A percentile compares a stretch with the other conserved stretches of the same genome.
Evolutionary conservation across 2,113 vertebrate genomes (phyloP).

Genomic region (Mystacornis crossleyi): DNA sequence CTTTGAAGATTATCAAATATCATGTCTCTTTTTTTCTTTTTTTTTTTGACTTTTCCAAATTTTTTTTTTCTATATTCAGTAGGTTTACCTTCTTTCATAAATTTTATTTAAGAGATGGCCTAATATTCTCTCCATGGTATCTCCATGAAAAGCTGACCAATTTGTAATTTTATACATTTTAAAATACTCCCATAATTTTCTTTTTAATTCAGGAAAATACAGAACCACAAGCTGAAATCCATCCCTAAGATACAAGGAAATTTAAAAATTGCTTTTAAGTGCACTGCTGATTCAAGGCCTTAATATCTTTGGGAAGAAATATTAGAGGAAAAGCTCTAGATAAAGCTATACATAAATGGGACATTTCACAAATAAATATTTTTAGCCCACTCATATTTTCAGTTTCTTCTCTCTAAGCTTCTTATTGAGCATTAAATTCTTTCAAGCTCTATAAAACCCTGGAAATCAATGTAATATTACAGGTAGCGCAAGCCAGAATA

Average conservation of each 20-base stretch:
- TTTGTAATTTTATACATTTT: background rate
- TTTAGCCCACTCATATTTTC: background rate
- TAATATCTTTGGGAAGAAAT: background rate
- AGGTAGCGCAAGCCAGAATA: background rate
- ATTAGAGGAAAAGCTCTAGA: background rate
- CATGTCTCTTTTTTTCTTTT: background rate
- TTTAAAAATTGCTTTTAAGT: background rate
- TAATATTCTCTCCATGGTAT: background rate
- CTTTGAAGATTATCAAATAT: background rate
- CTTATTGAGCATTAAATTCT: background rate
- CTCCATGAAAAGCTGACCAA: background rate
- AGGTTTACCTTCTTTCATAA: background rate
- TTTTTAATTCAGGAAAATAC: background rate
- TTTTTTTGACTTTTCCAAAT: background rate
- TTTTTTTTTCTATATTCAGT: background rate
- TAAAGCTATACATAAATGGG: background rate
- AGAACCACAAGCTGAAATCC: background rate
- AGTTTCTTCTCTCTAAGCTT: background rate
- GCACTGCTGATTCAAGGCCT: background rate
- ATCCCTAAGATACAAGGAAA: background rate
- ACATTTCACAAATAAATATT: background rate
- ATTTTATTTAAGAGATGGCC: background rate
- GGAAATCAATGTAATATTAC: background rate
- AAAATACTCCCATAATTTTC: background rate
- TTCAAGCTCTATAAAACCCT: background rate